Evolutionary conservation across 2,113 vertebrate species (phyloP).

Genomic region (Harpagus bidentatus): DNA sequence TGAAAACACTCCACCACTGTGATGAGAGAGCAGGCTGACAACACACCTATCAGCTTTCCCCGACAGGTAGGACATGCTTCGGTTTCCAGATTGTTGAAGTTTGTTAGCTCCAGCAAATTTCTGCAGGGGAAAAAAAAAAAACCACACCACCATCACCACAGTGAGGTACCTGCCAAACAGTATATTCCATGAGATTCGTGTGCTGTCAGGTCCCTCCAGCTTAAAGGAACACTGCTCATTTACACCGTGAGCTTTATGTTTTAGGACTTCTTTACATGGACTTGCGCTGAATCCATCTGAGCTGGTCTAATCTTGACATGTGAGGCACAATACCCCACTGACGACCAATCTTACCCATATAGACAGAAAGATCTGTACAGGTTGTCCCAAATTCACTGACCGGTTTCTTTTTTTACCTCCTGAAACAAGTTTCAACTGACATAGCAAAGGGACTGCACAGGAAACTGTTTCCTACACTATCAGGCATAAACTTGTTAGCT

Average conservation of each 20-base stretch:
- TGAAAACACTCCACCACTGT: neutral
- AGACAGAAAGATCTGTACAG: neutral
- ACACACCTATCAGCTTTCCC: slow-evolving; percentile 86
- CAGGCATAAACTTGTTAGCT: neutral
- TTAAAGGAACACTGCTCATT: neutral
- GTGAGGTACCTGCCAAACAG: neutral
- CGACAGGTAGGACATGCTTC: slow-evolving; percentile 87
- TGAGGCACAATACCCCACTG: neutral
- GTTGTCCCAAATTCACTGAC: neutral
- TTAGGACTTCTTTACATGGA: neutral
- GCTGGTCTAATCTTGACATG: neutral
- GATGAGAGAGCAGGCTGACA: neutral
- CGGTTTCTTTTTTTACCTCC: neutral
- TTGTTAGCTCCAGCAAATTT: slow-evolving; percentile 78
- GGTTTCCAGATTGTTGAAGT: slow-evolving; percentile 74
- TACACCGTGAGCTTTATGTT: neutral
- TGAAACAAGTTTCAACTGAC: neutral
- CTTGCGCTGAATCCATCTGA: neutral
- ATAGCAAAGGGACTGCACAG: neutral
- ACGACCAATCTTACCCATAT: neutral
- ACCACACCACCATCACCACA: neutral
- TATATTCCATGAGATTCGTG: neutral
- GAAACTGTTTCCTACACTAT: neutral
- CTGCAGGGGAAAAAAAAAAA: slow-evolving; percentile 59
- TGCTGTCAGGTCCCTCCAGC: neutral